Conservation (phyloP, 37 sponge, comb jelly and placozoan species). For the Eunapius fragilis region DNA sequence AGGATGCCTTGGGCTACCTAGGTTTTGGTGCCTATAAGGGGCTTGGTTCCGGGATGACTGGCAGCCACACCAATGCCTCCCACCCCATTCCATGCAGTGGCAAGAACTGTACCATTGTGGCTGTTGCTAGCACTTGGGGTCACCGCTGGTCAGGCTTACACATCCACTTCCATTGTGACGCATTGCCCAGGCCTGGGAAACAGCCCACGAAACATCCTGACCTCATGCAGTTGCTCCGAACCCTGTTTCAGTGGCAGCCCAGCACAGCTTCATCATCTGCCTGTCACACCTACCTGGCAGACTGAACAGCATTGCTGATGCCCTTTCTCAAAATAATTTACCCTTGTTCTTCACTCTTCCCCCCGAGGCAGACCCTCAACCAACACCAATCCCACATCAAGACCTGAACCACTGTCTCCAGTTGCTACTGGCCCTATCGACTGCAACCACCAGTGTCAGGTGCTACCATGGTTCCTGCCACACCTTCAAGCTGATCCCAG, state of each 20-base stretch:
- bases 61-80: no score
- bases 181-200: no score
- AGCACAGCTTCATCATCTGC: neutral
- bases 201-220: constrained; percentile 11
- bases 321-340: constrained; percentile 15
- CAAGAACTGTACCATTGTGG: no score
- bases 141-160: no score
- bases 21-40: no score
- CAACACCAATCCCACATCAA: no score
- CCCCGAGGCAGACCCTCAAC: constrained; percentile 3
- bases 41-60: no score
- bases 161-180: no score
- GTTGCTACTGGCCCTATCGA: neutral
- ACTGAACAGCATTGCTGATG: constrained; percentile 32
- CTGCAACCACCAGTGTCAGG: neutral
- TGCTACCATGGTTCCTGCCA: constrained; percentile 1
- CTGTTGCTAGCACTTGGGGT: no score
- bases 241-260: constrained; percentile 1
- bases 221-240: constrained; percentile 14
- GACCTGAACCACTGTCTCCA: neutral
- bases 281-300: no score
- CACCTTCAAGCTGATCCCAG: neutral
- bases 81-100: no score
- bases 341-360: neutral
- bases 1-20: no score